A percentile compares a stretch with the other conserved stretches of the same genome.
These are phyloP conservation scores for Gavia stellata DNA, from an alignment of 2,113 vertebrate species.

Conservation along the genomic window DNA sequence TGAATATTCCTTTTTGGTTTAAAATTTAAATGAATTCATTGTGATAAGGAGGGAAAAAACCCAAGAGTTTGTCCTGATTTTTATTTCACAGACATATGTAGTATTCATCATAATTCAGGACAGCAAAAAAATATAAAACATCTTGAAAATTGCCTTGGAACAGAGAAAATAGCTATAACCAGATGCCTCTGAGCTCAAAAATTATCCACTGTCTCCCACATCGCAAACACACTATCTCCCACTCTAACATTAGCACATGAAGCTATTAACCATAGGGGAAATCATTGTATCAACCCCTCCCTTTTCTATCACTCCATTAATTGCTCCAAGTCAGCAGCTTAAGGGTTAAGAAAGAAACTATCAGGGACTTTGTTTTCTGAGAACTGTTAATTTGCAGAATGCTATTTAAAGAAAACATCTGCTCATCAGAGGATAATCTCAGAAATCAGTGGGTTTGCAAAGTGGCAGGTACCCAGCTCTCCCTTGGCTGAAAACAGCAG, in stretches of 20 bases:
- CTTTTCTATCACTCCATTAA: neutral
- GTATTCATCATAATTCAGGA: neutral
- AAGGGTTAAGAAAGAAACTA: neutral
- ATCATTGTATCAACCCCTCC: neutral
- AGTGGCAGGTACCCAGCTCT: constrained; percentile 45
- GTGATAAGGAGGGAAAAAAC: neutral
- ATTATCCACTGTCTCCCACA: neutral
- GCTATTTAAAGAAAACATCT: constrained; percentile 44
- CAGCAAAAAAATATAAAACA: neutral
- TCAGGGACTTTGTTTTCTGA: neutral
- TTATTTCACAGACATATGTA: neutral
- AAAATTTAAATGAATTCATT: neutral
- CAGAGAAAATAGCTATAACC: neutral
- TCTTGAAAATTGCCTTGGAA: neutral
- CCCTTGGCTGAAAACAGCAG: constrained; percentile 32
- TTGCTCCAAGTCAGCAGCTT: neutral
- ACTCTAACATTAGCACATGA: neutral
- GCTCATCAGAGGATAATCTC: constrained; percentile 41
- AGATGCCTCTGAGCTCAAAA: neutral
- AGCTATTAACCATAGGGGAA: neutral
- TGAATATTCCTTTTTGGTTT: neutral
- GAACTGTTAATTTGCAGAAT: neutral
- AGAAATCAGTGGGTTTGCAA: constrained; percentile 51
- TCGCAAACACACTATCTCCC: neutral
- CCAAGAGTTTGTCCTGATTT: neutral